Percentiles rank a stretch among this genome's conserved stretches.
These are phyloP conservation scores for Nibea albiflora DNA, from an alignment of 2,113 vertebrate species.

Conservation along the genomic window DNA sequence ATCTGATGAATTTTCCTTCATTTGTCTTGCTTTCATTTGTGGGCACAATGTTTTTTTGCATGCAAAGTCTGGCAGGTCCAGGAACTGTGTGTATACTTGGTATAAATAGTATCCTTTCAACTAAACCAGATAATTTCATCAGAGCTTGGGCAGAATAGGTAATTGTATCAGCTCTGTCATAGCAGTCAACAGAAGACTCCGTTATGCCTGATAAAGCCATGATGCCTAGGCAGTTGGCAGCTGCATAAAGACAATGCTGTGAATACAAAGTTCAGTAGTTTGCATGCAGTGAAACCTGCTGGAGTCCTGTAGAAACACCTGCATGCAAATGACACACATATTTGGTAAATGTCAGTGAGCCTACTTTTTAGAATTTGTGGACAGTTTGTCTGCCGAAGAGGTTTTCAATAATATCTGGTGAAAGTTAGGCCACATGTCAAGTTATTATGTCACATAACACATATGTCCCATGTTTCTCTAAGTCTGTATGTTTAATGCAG, in stretches of 20 bases:
- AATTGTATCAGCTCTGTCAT: neutral
- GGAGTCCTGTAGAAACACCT: neutral
- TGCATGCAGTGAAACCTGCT: neutral
- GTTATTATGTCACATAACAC: neutral
- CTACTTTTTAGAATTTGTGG: neutral
- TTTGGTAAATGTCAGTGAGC: neutral
- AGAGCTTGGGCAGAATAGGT: neutral
- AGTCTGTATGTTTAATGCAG: neutral
- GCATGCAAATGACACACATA: no score
- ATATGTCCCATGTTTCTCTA: neutral
- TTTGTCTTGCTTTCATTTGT: neutral
- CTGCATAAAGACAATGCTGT: neutral
- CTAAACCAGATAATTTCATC: neutral
- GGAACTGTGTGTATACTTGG: neutral
- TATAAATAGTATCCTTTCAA: neutral
- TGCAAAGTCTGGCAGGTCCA: neutral
- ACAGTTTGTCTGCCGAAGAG: neutral
- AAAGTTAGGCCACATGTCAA: no score
- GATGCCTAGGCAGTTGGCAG: no score
- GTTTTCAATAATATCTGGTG: no score
- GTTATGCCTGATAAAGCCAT: neutral
- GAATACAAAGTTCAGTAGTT: neutral
- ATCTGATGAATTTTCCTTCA: neutral
- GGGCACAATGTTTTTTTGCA: neutral
- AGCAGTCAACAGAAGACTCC: neutral